Evolutionary conservation across 2,888 invertebrate species (phyloP).

Genomic region (Chalcosyrphus nemorum): DNA sequence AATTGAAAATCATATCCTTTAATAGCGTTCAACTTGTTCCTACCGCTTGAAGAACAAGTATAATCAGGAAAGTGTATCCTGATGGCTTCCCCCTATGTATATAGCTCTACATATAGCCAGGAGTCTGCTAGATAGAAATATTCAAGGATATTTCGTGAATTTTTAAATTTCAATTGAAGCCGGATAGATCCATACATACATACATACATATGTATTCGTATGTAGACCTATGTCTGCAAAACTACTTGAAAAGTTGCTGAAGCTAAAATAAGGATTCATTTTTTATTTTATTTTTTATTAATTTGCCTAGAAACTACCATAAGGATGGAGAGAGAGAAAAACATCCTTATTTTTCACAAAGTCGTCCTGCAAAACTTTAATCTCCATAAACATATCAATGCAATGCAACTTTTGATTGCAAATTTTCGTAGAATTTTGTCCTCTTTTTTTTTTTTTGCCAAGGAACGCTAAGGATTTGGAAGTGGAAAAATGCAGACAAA

Average conservation of each 20-base stretch:
- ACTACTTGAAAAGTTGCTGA: neutral
- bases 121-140: neutral
- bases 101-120: neutral
- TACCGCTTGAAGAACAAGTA: neutral
- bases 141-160: slow-evolving; percentile 62
- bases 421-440: slow-evolving; percentile 28
- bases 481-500: slow-evolving; percentile 16
- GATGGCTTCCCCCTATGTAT: neutral
- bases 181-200: slow-evolving; percentile 1
- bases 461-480: slow-evolving; percentile 15
- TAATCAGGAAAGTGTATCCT: slow-evolving; percentile 2
- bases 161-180: slow-evolving; percentile 68
- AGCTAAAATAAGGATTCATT: neutral
- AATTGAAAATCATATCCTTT: slow-evolving; percentile 71
- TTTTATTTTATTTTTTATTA: neutral
- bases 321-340: neutral
- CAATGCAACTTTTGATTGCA: slow-evolving; percentile 65
- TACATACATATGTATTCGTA: neutral
- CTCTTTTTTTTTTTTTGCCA: too few species aligned
- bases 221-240: too few species aligned
- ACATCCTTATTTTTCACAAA: slow-evolving; percentile 9
- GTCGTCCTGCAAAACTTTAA: slow-evolving; percentile 46
- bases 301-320: neutral
- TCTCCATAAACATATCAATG: slow-evolving; percentile 71
- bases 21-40: slow-evolving; percentile 50